These are phyloP conservation scores for Drosophila littoralis DNA, from an alignment of 1,140 invertebrate genomes.

Conservation along the genomic window DNA sequence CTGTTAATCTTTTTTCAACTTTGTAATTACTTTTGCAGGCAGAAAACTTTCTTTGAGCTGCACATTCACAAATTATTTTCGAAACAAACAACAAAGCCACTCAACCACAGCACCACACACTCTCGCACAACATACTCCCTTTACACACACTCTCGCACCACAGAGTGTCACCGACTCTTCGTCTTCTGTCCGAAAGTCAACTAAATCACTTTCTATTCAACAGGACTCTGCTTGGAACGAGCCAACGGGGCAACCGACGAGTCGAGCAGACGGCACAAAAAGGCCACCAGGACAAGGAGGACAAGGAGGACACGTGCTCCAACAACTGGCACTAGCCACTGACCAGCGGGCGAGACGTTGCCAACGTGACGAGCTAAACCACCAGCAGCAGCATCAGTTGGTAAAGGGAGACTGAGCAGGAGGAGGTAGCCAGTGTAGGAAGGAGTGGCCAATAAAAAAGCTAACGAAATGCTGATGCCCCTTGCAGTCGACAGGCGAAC, in stretches of 20 bases:
- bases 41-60: slow-evolving; percentile 54
- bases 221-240: slow-evolving; percentile 51
- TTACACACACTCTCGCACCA: neutral
- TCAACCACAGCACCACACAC: slow-evolving; percentile 35
- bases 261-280: slow-evolving; percentile 46
- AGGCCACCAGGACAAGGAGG: slow-evolving; percentile 16
- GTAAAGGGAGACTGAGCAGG: slow-evolving; percentile 10
- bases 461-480: slow-evolving; percentile 63
- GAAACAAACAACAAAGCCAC: slow-evolving; percentile 42
- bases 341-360: slow-evolving; percentile 33
- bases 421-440: neutral
- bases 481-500: slow-evolving; percentile 45
- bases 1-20: slow-evolving; percentile 72
- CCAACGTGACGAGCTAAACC: slow-evolving; percentile 38
- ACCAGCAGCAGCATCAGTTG: slow-evolving; percentile 30
- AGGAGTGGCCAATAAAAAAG: slow-evolving; percentile 67
- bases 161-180: slow-evolving; percentile 25
- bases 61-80: slow-evolving; percentile 64
- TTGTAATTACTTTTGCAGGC: slow-evolving; percentile 74
- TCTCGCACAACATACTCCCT: neutral
- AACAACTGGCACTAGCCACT: slow-evolving; percentile 17
- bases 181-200: slow-evolving; percentile 55
- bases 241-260: neutral
- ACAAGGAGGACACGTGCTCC: slow-evolving; percentile 44
- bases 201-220: slow-evolving; percentile 79